Base-by-base conservation (phyloP, 2,888 invertebrate genomes). In the Philhelius pedissequus region DNA sequence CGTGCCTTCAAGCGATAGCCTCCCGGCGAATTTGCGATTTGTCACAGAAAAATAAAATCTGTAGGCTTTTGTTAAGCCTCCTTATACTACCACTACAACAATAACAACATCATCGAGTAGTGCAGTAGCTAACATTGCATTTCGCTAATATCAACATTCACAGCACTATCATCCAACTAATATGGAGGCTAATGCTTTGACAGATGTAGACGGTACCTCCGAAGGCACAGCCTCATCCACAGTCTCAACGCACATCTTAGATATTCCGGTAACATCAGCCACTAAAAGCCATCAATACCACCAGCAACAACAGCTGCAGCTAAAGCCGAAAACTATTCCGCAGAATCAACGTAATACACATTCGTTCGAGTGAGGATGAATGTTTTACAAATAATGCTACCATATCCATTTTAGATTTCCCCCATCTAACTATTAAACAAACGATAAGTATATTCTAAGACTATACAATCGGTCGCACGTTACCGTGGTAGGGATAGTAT, bases 11-110 rank as follows among this genome's bases (percentile, higher is more conserved):
- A 94, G 94, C 74, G 92, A 92, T 62, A 91, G 90, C 48, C 88
- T 92, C 8, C 91, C 91, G 52, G 89, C 89, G 1, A 91, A 91
- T 74, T 86, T 90, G 89, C 91, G 91, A 88, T 92, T 91, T 81
- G 90, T 91, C 11, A 93, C 93, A 43, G 94, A 94, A 89, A 92
- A 94, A 50, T 92, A 93, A 86, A 94, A 94, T 90, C 90, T 94
- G 56, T 94, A 94, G 89, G n/a, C n/a, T n/a, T n/a, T n/a, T n/a
- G n/a, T n/a, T n/a, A n/a, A n/a, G n/a, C n/a, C n/a, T n/a, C n/a
- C n/a, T n/a, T n/a, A n/a, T n/a, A n/a, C n/a, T n/a, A n/a, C n/a
- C n/a, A n/a, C n/a, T n/a, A n/a, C n/a, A n/a, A n/a, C n/a, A n/a
- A n/a, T n/a, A n/a, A n/a, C n/a, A n/a, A n/a, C n/a, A n/a, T n/a